A percentile compares a stretch with the other conserved stretches of the same genome.
Conservation (phyloP, 2,888 invertebrate species). For the Apotomis betuletana region DNA sequence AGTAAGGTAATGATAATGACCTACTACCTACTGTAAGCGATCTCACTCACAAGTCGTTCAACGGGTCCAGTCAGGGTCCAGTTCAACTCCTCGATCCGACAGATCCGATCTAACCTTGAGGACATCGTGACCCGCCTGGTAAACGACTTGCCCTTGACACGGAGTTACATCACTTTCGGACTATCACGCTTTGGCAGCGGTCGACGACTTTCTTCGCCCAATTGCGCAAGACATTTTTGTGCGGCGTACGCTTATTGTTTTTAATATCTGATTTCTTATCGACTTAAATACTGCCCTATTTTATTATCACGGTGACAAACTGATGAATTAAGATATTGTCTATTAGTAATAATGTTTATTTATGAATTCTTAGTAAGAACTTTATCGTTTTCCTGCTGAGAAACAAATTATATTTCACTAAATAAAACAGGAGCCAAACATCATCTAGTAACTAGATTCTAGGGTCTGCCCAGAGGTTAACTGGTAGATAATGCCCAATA, state of each 20-base stretch:
- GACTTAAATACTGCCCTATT: neutral
- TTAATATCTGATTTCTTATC: neutral
- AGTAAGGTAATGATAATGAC: neutral
- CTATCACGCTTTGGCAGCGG: conserved; percentile 13
- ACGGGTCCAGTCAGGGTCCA: neutral
- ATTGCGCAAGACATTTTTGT: conserved; percentile 15
- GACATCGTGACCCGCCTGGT: conserved; percentile 26
- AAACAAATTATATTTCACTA: too few relatives aligned
- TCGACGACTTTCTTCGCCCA: conserved; percentile 26
- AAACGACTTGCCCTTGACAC: conserved; percentile 29
- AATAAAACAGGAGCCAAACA: too few relatives aligned
- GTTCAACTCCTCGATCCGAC: conserved; percentile 2
- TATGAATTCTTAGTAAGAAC: neutral
- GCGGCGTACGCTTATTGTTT: neutral
- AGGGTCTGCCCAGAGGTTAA: too few relatives aligned
- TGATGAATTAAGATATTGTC: neutral
- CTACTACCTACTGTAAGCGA: too few relatives aligned
- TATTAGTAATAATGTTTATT: neutral
- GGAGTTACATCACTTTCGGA: conserved; percentile 31
- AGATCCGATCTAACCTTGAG: conserved; percentile 25
- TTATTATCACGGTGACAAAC: neutral
- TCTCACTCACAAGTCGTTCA: conserved; percentile 7
- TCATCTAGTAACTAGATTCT: too few relatives aligned
- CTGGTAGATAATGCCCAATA: too few relatives aligned
- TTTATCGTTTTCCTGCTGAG: too few relatives aligned